A percentile compares a stretch with the other conserved stretches of the same genome.
These are phyloP conservation scores for Eulemur mongoz DNA, from an alignment of 2,797 vertebrate species.

Conservation along the genomic window DNA sequence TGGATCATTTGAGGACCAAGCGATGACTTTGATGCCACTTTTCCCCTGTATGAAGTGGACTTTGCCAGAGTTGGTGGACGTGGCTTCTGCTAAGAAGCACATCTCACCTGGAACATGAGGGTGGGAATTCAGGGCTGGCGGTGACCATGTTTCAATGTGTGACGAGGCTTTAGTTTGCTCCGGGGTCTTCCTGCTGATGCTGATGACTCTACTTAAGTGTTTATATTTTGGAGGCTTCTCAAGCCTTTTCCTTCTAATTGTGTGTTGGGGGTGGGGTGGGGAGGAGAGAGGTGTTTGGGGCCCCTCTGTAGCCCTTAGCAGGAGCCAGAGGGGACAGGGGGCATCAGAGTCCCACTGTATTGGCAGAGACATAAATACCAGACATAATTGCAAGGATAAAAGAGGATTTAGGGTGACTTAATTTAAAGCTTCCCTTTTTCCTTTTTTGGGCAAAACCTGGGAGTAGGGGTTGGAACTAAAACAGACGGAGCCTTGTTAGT, in stretches of 20 bases:
- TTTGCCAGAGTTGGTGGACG: not conserved
- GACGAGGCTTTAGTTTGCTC: not conserved
- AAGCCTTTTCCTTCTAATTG: not conserved
- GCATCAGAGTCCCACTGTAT: not conserved
- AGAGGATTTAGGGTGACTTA: not conserved
- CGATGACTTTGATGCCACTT: not conserved
- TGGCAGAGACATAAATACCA: not conserved
- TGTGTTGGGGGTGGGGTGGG: not conserved
- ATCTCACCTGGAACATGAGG: not conserved
- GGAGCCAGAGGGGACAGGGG: not conserved
- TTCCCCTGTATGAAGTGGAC: not conserved
- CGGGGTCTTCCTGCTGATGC: not conserved
- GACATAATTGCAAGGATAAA: not conserved
- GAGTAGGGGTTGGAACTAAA: not conserved
- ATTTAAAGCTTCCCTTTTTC: not conserved
- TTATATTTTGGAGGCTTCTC: not conserved
- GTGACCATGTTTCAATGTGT: not conserved
- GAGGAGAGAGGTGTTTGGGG: not conserved
- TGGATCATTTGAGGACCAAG: not conserved
- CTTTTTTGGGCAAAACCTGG: not conserved
- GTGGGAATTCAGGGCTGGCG: not conserved
- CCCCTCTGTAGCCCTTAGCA: too few relatives aligned
- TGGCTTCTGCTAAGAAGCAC: not conserved
- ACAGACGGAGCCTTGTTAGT: not conserved
- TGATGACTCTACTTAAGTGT: not conserved